Evolutionary conservation across 2,113 vertebrate genomes (phyloP).

Genomic region (Mustela lutreola): DNA sequence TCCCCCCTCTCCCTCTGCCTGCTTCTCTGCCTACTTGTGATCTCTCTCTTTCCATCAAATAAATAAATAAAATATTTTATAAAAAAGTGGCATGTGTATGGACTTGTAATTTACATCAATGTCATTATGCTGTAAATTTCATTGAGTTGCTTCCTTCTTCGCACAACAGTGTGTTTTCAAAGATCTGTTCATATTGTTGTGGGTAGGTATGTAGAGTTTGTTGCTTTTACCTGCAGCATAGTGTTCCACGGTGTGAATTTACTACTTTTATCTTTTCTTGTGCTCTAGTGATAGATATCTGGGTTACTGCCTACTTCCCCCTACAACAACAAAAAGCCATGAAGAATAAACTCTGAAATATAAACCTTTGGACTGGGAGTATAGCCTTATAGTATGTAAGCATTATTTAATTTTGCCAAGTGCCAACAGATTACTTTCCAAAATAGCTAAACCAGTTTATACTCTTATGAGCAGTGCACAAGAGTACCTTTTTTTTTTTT

Average conservation of each 20-base stretch:
- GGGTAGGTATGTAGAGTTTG: neutral
- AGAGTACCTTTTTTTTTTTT: neutral
- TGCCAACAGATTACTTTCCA: conserved; percentile 1
- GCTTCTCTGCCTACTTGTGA: too few relatives aligned
- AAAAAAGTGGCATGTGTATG: neutral
- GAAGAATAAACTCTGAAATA: neutral
- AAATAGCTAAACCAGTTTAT: conserved; percentile 23
- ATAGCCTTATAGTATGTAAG: neutral
- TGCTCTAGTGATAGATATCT: neutral
- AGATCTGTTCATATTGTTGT: neutral
- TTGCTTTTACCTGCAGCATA: neutral
- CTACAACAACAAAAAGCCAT: neutral
- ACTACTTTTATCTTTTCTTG: neutral
- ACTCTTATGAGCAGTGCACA: neutral
- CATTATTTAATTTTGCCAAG: conserved; percentile 10
- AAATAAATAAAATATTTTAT: too few relatives aligned
- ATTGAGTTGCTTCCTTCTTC: neutral
- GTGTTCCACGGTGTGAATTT: neutral
- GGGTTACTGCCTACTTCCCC: neutral
- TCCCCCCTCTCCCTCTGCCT: too few relatives aligned
- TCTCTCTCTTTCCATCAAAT: too few relatives aligned
- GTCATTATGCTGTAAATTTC: neutral
- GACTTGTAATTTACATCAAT: conserved; percentile 16
- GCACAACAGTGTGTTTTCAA: neutral
- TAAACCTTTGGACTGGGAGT: neutral